Percentiles rank a stretch among this genome's conserved stretches.
Conservation (phyloP, 1,140 invertebrate species). For the Pararge aegeria region DNA sequence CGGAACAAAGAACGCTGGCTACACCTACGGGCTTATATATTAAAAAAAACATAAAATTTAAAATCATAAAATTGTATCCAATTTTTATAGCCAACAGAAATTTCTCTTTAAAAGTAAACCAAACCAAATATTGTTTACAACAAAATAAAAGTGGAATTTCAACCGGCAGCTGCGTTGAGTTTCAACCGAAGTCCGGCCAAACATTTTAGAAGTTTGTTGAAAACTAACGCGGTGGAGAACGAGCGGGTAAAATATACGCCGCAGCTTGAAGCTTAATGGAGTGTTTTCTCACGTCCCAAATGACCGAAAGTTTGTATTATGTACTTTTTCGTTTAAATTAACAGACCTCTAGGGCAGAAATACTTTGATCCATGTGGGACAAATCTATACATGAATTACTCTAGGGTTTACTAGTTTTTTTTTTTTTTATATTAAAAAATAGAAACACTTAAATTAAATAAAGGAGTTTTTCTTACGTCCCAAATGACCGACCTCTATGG, state of each 20-base stretch:
- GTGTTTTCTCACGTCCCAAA: slow-evolving; percentile 9
- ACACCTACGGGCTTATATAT: too few species aligned
- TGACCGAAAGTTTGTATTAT: slow-evolving; percentile 3
- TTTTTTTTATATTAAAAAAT: too few species aligned
- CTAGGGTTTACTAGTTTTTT: too few species aligned
- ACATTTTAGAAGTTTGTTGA: slow-evolving; percentile 28
- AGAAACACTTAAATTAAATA: too few species aligned
- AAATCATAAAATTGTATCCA: too few species aligned
- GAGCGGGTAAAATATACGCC: slow-evolving; percentile 15
- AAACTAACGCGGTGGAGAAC: slow-evolving; percentile 22
- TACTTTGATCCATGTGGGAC: too few species aligned
- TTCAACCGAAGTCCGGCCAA: slow-evolving; percentile 21
- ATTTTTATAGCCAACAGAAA: neutral
- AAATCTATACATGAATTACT: too few species aligned
- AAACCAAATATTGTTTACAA: slow-evolving; percentile 20
- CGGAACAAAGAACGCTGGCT: too few species aligned
- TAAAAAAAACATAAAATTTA: too few species aligned
- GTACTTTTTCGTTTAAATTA: neutral
- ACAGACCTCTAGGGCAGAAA: too few species aligned
- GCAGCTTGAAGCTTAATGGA: slow-evolving; percentile 19
- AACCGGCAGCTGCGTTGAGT: slow-evolving; percentile 23
- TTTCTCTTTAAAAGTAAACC: neutral
- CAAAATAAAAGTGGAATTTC: slow-evolving; percentile 27
- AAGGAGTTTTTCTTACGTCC: too few species aligned
- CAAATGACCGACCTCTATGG: too few species aligned